These are phyloP conservation scores for Drosophila mauritiana DNA, from an alignment of 1,140 invertebrate species.

Conservation along the genomic window DNA sequence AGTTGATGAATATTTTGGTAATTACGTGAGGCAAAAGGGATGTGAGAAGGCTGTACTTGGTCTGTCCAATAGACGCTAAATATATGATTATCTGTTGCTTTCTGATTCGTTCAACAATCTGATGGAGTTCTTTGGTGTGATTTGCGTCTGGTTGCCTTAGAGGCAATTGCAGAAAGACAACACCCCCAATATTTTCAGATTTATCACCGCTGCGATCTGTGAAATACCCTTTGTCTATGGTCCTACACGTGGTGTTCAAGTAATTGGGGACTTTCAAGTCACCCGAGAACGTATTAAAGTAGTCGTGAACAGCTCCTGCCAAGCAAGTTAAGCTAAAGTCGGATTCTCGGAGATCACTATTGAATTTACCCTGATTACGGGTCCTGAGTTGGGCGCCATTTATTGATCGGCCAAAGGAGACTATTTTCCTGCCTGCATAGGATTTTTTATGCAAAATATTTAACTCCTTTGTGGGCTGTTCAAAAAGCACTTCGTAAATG, in stretches of 20 bases:
- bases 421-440: slow-evolving; percentile 90
- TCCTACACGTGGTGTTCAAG: slow-evolving; percentile 85
- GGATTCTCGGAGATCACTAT: slow-evolving; percentile 88
- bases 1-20: slow-evolving; percentile 88
- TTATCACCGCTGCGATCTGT: slow-evolving; percentile 69
- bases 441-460: slow-evolving; percentile 89
- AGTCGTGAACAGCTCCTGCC: slow-evolving; percentile 75
- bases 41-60: slow-evolving; percentile 88
- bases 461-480: slow-evolving; percentile 84
- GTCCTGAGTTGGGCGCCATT: slow-evolving; percentile 84
- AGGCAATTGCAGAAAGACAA: slow-evolving; percentile 85
- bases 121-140: slow-evolving; percentile 85
- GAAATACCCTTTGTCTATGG: slow-evolving; percentile 84
- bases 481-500: slow-evolving; percentile 87
- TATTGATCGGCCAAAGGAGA: slow-evolving; percentile 90
- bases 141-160: slow-evolving; percentile 80
- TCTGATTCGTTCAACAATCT: slow-evolving; percentile 87
- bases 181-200: slow-evolving; percentile 77
- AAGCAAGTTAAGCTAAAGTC: slow-evolving; percentile 88
- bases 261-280: slow-evolving; percentile 66
- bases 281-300: slow-evolving; percentile 57
- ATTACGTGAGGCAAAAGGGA: slow-evolving; percentile 88
- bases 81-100: slow-evolving; percentile 88
- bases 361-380: slow-evolving; percentile 85
- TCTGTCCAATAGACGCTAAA: slow-evolving; percentile 88